A percentile compares a stretch with the other conserved stretches of the same genome.
Evolutionary conservation across 2,797 vertebrate genomes (phyloP).

Genomic region (Aphelocoma californica): DNA sequence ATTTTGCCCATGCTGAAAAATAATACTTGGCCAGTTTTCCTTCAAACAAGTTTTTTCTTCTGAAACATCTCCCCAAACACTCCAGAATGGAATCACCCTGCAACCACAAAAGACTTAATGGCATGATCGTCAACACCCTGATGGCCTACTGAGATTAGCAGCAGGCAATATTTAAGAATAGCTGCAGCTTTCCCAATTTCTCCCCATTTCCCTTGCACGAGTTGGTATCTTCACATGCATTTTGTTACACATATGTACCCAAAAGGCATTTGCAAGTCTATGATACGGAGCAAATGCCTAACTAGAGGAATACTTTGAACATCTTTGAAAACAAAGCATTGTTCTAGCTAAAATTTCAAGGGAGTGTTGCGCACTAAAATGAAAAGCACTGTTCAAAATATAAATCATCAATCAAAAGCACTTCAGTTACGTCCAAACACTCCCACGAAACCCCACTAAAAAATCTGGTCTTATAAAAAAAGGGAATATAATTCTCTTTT

Average conservation of each 20-base stretch:
- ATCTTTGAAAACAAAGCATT: conserved; percentile 55
- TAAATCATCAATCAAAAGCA: conserved; percentile 67
- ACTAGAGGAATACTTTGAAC: conserved; percentile 7
- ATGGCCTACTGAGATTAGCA: neutral
- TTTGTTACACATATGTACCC: neutral
- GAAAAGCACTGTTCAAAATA: conserved; percentile 61
- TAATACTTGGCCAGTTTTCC: neutral
- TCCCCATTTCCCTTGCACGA: neutral
- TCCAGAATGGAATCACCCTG: neutral
- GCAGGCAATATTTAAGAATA: neutral
- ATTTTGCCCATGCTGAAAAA: neutral
- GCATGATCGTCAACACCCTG: neutral
- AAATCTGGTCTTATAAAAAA: conserved; percentile 68
- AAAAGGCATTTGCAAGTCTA: conserved; percentile 13
- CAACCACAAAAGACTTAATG: rapidly evolving
- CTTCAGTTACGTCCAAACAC: conserved; percentile 60
- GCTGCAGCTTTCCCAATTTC: neutral
- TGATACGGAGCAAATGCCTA: neutral
- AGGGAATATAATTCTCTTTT: conserved; percentile 60
- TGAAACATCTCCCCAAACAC: neutral
- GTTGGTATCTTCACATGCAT: neutral
- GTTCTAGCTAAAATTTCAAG: conserved; percentile 45
- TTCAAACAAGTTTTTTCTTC: neutral
- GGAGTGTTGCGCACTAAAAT: conserved; percentile 10
- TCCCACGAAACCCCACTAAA: conserved; percentile 51